Conservation (phyloP, 2,888 invertebrate species). For the Oscheius onirici region DNA sequence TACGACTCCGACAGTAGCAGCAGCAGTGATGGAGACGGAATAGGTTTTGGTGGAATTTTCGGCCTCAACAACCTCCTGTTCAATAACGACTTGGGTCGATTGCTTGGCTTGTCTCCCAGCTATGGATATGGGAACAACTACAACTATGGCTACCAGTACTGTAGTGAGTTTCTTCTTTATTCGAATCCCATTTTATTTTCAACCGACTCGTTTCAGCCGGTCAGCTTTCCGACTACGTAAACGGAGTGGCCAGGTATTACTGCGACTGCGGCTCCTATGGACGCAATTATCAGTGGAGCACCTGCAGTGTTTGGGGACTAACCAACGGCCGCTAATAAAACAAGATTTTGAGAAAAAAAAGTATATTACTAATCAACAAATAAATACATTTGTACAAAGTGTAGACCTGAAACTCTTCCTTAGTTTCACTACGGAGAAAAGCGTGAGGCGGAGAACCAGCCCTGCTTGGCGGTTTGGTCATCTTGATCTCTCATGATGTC, state of each 20-base stretch:
- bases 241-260: not conserved
- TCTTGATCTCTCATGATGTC: too few relatives aligned
- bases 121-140: not conserved
- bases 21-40: not conserved
- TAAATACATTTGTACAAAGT: too few relatives aligned
- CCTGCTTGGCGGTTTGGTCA: too few relatives aligned
- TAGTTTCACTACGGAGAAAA: too few relatives aligned
- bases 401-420: too few relatives aligned
- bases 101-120: too few relatives aligned
- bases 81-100: not conserved
- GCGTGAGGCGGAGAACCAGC: too few relatives aligned
- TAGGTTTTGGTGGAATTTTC: not conserved
- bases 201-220: not conserved
- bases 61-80: not conserved
- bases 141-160: not conserved
- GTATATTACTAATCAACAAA: too few relatives aligned
- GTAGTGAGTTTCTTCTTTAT: not conserved
- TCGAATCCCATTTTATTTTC: not conserved
- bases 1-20: too few relatives aligned
- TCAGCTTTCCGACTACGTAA: not conserved
- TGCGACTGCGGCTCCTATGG: constrained; percentile 1
- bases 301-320: not conserved
- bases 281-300: not conserved
- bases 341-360: too few relatives aligned
- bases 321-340: not conserved